Conservation (phyloP, 2,888 invertebrate species). For the Ligdia adustata region DNA sequence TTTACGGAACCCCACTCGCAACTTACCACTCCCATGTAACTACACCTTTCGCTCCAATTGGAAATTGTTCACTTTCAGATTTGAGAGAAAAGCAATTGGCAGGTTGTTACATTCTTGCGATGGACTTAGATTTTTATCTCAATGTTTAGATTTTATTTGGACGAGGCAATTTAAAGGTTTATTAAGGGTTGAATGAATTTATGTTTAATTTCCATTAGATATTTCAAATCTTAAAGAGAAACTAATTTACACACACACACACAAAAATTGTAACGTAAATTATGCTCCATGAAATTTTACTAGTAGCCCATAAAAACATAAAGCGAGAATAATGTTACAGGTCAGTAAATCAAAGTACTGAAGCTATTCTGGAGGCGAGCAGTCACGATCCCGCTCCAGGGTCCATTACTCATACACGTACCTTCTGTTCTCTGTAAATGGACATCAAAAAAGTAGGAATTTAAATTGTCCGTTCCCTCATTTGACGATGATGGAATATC, state of each 20-base stretch:
- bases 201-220: too few species aligned
- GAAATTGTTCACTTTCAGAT: conserved; percentile 16
- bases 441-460: conserved; percentile 35
- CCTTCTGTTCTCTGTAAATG: conserved; percentile 34
- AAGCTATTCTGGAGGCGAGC: conserved; percentile 51
- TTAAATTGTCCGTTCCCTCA: conserved; percentile 31
- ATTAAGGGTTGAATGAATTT: too few species aligned
- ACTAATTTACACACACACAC: too few species aligned
- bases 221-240: too few species aligned
- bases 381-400: conserved; percentile 58
- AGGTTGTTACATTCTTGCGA: conserved; percentile 2
- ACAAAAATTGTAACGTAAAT: background rate
- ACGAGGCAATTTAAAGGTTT: too few species aligned
- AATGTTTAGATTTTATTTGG: too few species aligned
- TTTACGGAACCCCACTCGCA: conserved; percentile 48
- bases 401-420: conserved; percentile 61
- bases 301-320: conserved; percentile 29
- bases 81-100: conserved; percentile 1
- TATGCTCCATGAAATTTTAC: conserved; percentile 5
- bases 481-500: conserved; percentile 23
- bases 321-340: conserved; percentile 35
- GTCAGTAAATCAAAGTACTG: conserved; percentile 50
- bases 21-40: conserved; percentile 23
- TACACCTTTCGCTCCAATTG: conserved; percentile 21
- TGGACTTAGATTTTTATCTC: too few species aligned